Base-by-base conservation (phyloP, 2,797 vertebrate species). In the Megaceryle alcyon region DNA sequence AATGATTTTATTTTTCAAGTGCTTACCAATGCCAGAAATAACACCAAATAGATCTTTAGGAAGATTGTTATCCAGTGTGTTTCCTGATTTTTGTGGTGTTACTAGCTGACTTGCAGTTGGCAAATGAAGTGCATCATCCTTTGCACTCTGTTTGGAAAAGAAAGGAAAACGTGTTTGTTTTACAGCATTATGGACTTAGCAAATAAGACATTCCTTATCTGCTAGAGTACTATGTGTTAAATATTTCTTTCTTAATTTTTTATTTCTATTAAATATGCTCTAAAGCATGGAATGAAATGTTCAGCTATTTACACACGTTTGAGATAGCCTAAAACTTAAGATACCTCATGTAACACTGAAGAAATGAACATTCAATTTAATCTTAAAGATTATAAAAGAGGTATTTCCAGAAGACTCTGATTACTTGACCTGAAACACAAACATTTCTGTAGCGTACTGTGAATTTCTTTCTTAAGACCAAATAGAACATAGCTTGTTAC, bases 11-110 rank as follows among this genome's bases (percentile, higher is more conserved):
- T 49, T 70, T 49, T 71, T 51, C 1, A 81, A 66, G 31, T 37
- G 22, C 96, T 97, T 97, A 99, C 99, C 99, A 93, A 99, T 99
- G 95, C 99, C 99, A 72, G 99, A 99, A 94, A 99, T 99, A 91
- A 98, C 99, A 14, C 99, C 99, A 86, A 99, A 98, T 15, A 99
- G 98, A 77, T 99, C 99, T 97, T 99, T 99, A 96, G 99, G 99
- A 54, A 99, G 98, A 91, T 97, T 99, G 91, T 98, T 99, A 94
- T 99, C 99, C 68, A 99, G 82, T 3, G 98, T 98, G 85, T 98
- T 98, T 76, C 98, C 98, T 13, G 98, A 98, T 93, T 99, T 99
- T 96, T 99, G 99, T 3, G 98, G 99, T 1, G 98, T 99, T 90
- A 98, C 97, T 61, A 98, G 95, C 15, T 98, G 97, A 94, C 98